A percentile compares a stretch with the other conserved stretches of the same genome.
Evolutionary conservation across 2,113 vertebrate species (phyloP).

Genomic region (Dendropsophus ebraccatus): DNA sequence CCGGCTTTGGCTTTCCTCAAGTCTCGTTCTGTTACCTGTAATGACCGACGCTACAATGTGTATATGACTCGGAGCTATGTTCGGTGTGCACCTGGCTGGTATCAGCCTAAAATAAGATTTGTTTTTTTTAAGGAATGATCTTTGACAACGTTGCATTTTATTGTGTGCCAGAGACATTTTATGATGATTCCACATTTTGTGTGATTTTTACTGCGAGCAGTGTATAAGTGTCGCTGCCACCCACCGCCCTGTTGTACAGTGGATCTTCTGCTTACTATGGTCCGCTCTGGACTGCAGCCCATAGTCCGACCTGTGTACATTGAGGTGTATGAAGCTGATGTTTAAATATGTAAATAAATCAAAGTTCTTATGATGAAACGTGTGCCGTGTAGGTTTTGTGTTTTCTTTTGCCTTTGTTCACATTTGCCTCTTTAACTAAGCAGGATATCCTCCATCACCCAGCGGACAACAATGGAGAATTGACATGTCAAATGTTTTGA

Average conservation of each 20-base stretch:
- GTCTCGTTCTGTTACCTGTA: not conserved
- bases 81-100: not conserved
- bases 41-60: not conserved
- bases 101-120: not conserved
- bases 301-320: constrained; percentile 64
- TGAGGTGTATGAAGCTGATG: constrained; percentile 66
- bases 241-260: constrained; percentile 25
- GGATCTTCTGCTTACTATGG: constrained; percentile 61
- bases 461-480: too few species aligned
- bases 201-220: constrained; percentile 21
- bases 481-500: too few species aligned
- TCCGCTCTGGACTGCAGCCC: constrained; percentile 57
- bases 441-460: too few species aligned
- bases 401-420: not conserved
- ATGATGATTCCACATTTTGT: not conserved
- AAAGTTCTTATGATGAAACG: constrained; percentile 56
- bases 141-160: not conserved
- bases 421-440: too few species aligned
- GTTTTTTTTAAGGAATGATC: not conserved
- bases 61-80: not conserved
- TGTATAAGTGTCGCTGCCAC: not conserved
- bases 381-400: not conserved
- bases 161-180: not conserved
- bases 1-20: not conserved
- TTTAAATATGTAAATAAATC: constrained; percentile 70